Base-by-base conservation (phyloP, 1,140 invertebrate species). In the Hetaerina americana region DNA sequence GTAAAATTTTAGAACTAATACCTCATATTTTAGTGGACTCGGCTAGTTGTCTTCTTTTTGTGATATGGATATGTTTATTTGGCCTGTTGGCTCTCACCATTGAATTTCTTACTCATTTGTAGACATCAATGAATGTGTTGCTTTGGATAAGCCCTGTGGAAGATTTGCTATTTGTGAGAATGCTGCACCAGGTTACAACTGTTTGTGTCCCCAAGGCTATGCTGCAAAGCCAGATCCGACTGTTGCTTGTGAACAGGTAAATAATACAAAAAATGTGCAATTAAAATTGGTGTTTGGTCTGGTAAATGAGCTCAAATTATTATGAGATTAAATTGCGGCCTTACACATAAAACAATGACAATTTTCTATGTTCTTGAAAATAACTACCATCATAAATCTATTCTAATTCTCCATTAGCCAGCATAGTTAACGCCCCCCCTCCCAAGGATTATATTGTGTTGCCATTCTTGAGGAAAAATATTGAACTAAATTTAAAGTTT, bases 61-160 rank as follows among this genome's bases (percentile, higher is more conserved):
- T n/a, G n/a, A n/a, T n/a, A n/a, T n/a, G n/a, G n/a, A n/a, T n/a
- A n/a, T n/a, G n/a, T n/a, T n/a, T n/a, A n/a, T n/a, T n/a, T n/a
- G n/a, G n/a, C n/a, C n/a, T n/a, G n/a, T n/a, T n/a, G n/a, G n/a
- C n/a, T n/a, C n/a, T n/a, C n/a, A n/a, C n/a, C n/a, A n/a, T 49
- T 66, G 40, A 71, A 66, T 31, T 72, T 74, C 66, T 8, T 74
- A 74, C 27, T 74, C 71, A 72, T 26, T 77, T 79, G 10, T 77
- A 83, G 96, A 98, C 81, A 90, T 98, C 74, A 89, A 98, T 78
- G 96, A 98, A 80, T 98, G 96, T 79, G 83, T 85, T 10, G 85
- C 87, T 5, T 81, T 91, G 74, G 89, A 93, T 72, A 90, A 87
- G 76, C 90, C 94, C 0, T 98, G 96, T 79, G 93, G 93, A 8